phyloP scores from a whole-genome alignment of 2,888 invertebrate species.

The Cantharis flavilabris region DNA sequence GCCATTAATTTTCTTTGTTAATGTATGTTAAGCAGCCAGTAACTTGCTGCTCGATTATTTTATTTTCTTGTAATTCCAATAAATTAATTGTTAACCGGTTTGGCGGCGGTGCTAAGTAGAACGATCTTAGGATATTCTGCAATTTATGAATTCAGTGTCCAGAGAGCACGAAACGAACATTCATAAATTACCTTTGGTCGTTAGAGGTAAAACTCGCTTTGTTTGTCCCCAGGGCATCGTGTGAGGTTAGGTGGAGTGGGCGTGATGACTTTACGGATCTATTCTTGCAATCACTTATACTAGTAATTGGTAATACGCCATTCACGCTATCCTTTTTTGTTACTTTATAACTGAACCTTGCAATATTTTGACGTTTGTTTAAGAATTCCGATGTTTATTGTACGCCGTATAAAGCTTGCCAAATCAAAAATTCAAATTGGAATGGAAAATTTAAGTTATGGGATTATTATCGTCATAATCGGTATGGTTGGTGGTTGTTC shows the following conservation, averaged over 20 bases:
- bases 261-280: slow-evolving; percentile 43
- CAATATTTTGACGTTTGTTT: slow-evolving; percentile 12
- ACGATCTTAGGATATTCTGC: slow-evolving; percentile 23
- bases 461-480: background rate
- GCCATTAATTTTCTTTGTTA: background rate
- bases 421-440: background rate
- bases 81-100: slow-evolving; percentile 6
- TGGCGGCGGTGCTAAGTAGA: slow-evolving; percentile 21
- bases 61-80: slow-evolving; percentile 4
- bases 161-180: slow-evolving; percentile 22
- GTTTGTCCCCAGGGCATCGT: slow-evolving; percentile 38
- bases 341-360: slow-evolving; percentile 1
- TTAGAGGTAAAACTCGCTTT: slow-evolving; percentile 32
- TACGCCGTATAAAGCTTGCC: background rate
- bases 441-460: background rate
- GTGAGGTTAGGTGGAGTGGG: slow-evolving; percentile 41
- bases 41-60: background rate
- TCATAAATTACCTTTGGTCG: slow-evolving; percentile 38
- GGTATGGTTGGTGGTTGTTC: background rate
- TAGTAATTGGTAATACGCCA: slow-evolving; percentile 30
- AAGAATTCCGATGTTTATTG: background rate
- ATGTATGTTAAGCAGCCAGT: background rate
- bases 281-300: slow-evolving; percentile 38
- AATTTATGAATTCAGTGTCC: slow-evolving; percentile 26
- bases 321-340: slow-evolving; percentile 29